Percentiles rank a stretch among this genome's conserved stretches.
Evolutionary conservation across 92 coral and sea anemone genomes (phyloP).

Genomic region (Epizoanthus illoricatus): DNA sequence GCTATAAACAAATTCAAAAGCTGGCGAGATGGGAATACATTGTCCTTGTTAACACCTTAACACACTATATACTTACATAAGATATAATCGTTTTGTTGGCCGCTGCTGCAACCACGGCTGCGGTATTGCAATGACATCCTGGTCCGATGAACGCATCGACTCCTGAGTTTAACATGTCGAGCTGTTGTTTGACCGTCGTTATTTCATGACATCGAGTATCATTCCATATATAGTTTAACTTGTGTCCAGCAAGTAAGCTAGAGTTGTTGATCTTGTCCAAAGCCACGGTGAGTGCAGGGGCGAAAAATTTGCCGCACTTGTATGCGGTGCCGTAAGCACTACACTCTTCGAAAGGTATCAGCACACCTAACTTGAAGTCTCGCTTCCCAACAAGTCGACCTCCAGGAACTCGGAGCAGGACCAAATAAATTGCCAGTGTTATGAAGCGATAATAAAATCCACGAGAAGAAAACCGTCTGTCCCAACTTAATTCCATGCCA

Average conservation of each 20-base stretch:
- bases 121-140: slow-evolving; percentile 44
- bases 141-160: slow-evolving; percentile 69
- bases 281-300: slow-evolving; percentile 51
- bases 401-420: too few species aligned
- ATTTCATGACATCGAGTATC: slow-evolving; percentile 57
- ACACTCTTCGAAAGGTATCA: slow-evolving; percentile 41
- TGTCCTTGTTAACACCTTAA: too few species aligned
- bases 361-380: slow-evolving; percentile 37
- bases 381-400: too few species aligned
- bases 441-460: too few species aligned
- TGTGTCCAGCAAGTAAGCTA: slow-evolving; percentile 38
- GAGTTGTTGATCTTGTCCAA: slow-evolving; percentile 46
- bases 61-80: slow-evolving; percentile 47
- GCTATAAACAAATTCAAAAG: too few species aligned
- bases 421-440: too few species aligned
- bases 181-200: slow-evolving; percentile 43
- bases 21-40: too few species aligned
- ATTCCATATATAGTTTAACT: slow-evolving; percentile 46
- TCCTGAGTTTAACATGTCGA: slow-evolving; percentile 44
- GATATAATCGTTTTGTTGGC: slow-evolving; percentile 64
- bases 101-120: slow-evolving; percentile 61
- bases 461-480: too few species aligned
- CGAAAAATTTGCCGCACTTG: slow-evolving; percentile 38
- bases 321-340: slow-evolving; percentile 9
- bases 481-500: too few species aligned